Evolutionary conservation across 2,888 invertebrate genomes (phyloP), one percentile per base, ranked within the genome.

Genomic region (Metalampra italica): DNA sequence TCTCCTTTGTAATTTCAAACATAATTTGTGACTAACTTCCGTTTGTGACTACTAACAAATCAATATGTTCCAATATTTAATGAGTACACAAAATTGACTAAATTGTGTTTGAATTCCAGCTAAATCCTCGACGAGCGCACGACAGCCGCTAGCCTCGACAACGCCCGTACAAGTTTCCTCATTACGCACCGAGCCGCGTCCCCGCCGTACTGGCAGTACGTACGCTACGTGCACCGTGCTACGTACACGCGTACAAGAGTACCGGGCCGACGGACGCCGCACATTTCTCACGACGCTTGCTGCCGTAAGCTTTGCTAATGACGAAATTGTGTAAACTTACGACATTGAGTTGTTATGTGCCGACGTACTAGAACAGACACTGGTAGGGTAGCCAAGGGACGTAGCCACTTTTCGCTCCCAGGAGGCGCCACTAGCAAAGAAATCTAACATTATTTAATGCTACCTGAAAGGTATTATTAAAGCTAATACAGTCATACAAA

Each of bases 251-350:
- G 34, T 29, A 36, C 36, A n/a, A 36, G 36, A n/a, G 46, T 44
- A 45, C 39, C 52, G 58, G 53, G 49, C 47, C 57, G 59, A 57
- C 57, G 65, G 70, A 66, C 71, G 73, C 67, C 68, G 68, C 66
- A 60, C 61, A 69, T 80, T 81, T 80, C 84, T 80, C 83, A 75
- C 82, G 78, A 78, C 80, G 88, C 87, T 87, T 87, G 87, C 88
- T 75, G 68, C 74, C 55, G 86, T 82, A 84, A 85, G 88, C 88
- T 87, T 86, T 78, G 85, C 86, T 78, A 81, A 78, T 79, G 86
- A 85, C 66, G 85, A 82, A 81, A 82, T 74, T 57, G 73, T 71
- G 71, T 72, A 72, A 22, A 22, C 22, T 22, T 22, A 22, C 68
- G 65, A 67, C 71, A 75, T 22, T 22, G 22, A 22, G 5, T 22